Conservation (phyloP, 37 sponge, comb jelly and placozoan species). For the Petrosia ficiformis region DNA sequence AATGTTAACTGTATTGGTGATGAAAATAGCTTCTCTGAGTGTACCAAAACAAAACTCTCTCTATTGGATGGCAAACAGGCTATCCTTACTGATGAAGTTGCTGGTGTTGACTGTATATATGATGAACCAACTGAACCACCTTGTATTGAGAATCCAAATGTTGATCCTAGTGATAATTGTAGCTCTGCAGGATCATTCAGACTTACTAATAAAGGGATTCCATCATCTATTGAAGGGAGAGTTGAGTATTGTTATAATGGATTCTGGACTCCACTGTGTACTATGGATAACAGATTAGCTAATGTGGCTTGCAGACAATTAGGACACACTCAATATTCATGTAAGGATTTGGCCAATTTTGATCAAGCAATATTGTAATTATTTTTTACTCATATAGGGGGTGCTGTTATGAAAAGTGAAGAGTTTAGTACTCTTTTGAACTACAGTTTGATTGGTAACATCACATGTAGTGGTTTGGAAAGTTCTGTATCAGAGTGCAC, state of each 20-base stretch:
- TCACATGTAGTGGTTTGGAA: background rate
- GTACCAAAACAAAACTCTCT: background rate
- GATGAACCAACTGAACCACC: background rate
- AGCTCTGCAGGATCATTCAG: background rate
- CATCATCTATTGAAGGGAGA: background rate
- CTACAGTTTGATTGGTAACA: background rate
- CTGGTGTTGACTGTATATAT: background rate
- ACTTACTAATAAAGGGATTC: background rate
- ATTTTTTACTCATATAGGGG: background rate
- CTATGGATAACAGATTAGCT: background rate
- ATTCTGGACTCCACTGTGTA: constrained; percentile 6
- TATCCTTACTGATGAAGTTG: background rate
- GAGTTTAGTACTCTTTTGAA: background rate
- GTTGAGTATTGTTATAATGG: constrained; percentile 7
- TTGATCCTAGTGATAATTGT: background rate
- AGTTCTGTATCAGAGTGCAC: background rate
- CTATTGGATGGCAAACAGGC: background rate
- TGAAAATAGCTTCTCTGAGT: background rate
- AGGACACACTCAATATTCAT: background rate
- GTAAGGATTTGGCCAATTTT: background rate
- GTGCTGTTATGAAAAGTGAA: background rate
- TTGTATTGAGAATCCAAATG: background rate
- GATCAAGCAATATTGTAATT: background rate
- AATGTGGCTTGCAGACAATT: background rate
- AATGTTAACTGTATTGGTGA: constrained; percentile 2